Evolutionary conservation across 1,140 invertebrate genomes (phyloP).

Genomic region (Muscidifurax raptorellus): DNA sequence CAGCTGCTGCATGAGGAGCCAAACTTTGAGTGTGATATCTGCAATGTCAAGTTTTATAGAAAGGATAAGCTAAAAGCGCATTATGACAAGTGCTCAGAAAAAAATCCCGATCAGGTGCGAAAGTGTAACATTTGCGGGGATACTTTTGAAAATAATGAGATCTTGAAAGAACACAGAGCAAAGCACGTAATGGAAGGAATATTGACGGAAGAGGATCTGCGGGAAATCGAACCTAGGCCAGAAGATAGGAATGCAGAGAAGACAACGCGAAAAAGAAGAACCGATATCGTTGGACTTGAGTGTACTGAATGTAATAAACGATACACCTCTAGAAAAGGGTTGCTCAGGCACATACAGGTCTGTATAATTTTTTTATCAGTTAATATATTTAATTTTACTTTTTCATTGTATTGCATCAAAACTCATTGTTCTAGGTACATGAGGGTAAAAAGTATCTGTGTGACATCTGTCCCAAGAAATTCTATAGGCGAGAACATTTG

Average conservation of each 20-base stretch:
- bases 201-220: constrained; percentile 70
- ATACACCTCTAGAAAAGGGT: constrained; percentile 79
- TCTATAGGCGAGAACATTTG: constrained; percentile 80
- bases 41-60: constrained; percentile 72
- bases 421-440: constrained; percentile 69
- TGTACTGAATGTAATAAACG: constrained; percentile 79
- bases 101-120: constrained; percentile 73
- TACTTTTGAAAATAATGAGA: constrained; percentile 73
- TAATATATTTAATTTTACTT: background rate
- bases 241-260: constrained; percentile 68
- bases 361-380: background rate
- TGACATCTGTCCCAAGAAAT: constrained; percentile 81
- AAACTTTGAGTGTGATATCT: constrained; percentile 74
- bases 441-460: constrained; percentile 82
- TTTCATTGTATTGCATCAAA: background rate
- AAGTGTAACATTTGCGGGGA: constrained; percentile 74
- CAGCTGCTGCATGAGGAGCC: constrained; percentile 73
- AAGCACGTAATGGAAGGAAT: constrained; percentile 73
- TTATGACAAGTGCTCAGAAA: constrained; percentile 74
- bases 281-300: constrained; percentile 72
- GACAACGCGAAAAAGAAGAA: constrained; percentile 68
- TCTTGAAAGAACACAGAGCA: constrained; percentile 67
- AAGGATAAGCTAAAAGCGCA: constrained; percentile 74
- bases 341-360: constrained; percentile 77
- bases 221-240: constrained; percentile 69